These are phyloP conservation scores for Zosterops lateralis DNA, from an alignment of 2,113 vertebrate species.

Conservation along the genomic window DNA sequence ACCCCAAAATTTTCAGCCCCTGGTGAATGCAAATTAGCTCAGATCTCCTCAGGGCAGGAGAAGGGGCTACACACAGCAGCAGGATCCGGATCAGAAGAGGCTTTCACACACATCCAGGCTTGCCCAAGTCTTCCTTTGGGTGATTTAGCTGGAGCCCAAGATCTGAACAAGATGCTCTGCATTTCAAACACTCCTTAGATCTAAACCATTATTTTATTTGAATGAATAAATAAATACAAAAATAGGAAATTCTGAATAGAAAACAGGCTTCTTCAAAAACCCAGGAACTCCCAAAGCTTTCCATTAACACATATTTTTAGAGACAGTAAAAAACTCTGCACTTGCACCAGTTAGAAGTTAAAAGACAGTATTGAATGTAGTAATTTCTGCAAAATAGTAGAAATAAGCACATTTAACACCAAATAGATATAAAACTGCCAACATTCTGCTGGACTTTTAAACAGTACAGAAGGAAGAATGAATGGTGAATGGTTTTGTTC, in stretches of 20 bases:
- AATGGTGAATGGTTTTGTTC: not conserved
- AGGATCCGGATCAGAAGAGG: not conserved
- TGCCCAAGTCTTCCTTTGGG: not conserved
- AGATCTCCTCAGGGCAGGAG: not conserved
- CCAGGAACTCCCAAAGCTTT: not conserved
- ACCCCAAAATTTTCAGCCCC: not conserved
- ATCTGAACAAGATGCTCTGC: not conserved
- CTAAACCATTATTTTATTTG: constrained; percentile 36
- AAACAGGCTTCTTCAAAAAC: not conserved
- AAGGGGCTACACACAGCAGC: not conserved
- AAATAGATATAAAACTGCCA: not conserved
- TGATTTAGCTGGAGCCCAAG: not conserved
- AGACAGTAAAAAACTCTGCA: not conserved
- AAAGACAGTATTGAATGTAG: not conserved
- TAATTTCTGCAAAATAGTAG: not conserved
- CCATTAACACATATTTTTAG: not conserved
- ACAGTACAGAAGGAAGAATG: not conserved
- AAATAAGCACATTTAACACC: not conserved
- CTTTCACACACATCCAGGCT: not conserved
- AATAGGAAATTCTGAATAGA: constrained; percentile 16
- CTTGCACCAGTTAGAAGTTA: not conserved
- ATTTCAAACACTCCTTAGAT: constrained; percentile 12
- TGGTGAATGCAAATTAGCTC: not conserved
- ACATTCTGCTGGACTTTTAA: not conserved
- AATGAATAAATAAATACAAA: constrained; percentile 52